Conservation (phyloP, 1,140 invertebrate genomes). For the Achatina immaculata region DNA sequence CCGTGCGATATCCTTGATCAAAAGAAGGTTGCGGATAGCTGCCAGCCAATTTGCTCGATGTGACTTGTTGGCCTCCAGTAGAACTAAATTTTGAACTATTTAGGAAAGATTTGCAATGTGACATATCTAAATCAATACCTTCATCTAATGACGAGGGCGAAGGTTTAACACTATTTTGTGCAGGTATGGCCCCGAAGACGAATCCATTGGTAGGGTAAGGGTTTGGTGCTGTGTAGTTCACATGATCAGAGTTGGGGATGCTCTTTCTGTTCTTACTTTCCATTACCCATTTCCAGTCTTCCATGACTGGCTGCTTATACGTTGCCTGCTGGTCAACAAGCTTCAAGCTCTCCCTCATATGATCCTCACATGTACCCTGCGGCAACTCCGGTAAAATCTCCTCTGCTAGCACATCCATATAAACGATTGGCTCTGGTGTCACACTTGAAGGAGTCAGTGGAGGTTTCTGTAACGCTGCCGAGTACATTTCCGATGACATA, state of each 20-base stretch:
- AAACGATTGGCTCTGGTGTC: constrained; percentile 7
- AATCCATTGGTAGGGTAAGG: not conserved
- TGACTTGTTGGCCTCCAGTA: not conserved
- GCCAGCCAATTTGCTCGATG: not conserved
- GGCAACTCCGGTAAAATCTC: constrained; percentile 19
- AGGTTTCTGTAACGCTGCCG: not conserved
- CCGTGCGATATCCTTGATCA: constrained; percentile 23
- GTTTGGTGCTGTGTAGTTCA: not conserved
- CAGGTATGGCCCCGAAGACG: not conserved
- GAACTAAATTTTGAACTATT: not conserved
- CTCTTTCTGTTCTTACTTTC: not conserved
- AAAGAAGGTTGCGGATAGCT: not conserved
- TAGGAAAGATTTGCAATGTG: not conserved
- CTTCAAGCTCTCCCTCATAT: constrained; percentile 40
- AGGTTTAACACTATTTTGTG: not conserved
- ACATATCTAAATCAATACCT: not conserved
- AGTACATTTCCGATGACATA: not conserved
- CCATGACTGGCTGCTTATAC: not conserved
- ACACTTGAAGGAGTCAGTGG: not conserved
- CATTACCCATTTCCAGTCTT: constrained; percentile 9
- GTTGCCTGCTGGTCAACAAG: not conserved
- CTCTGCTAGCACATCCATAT: constrained; percentile 10
- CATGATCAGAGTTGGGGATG: not conserved
- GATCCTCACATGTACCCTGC: constrained; percentile 34
- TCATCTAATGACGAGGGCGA: not conserved